Conservation (phyloP, 2,113 vertebrate genomes). For the Psilopsiagon aymara region DNA sequence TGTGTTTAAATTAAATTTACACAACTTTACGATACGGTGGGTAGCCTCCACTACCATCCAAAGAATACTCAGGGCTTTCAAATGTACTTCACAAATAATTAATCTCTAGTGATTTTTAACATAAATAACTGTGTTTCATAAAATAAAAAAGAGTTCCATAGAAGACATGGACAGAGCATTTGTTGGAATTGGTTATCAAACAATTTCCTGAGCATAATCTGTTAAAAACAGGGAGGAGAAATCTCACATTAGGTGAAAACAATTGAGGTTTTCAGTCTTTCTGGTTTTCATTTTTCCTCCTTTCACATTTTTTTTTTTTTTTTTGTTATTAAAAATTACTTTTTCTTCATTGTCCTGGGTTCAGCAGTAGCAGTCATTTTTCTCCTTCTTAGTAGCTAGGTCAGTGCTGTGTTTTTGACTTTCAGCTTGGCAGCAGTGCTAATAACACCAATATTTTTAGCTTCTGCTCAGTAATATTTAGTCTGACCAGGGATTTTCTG, state of each 20-base stretch:
- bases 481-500: too few relatives aligned
- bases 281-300: constrained; percentile 28
- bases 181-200: constrained; percentile 63
- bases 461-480: too few relatives aligned
- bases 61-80: constrained; percentile 14
- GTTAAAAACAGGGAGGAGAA: constrained; percentile 54
- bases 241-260: constrained; percentile 34
- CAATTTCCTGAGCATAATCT: constrained; percentile 34
- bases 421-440: too few relatives aligned
- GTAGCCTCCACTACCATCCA: background rate
- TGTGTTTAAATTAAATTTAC: constrained; percentile 63
- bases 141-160: constrained; percentile 36
- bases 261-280: constrained; percentile 21
- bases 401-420: too few relatives aligned
- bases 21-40: background rate
- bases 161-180: constrained; percentile 28
- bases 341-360: background rate
- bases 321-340: background rate
- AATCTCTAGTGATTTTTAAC: constrained; percentile 46
- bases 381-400: too few relatives aligned
- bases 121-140: constrained; percentile 39
- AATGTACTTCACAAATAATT: constrained; percentile 53
- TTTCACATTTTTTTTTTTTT: background rate
- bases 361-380: too few relatives aligned
- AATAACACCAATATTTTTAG: too few relatives aligned